Base-by-base conservation (phyloP, 2,888 invertebrate genomes). In the Drosophila neotestacea region DNA sequence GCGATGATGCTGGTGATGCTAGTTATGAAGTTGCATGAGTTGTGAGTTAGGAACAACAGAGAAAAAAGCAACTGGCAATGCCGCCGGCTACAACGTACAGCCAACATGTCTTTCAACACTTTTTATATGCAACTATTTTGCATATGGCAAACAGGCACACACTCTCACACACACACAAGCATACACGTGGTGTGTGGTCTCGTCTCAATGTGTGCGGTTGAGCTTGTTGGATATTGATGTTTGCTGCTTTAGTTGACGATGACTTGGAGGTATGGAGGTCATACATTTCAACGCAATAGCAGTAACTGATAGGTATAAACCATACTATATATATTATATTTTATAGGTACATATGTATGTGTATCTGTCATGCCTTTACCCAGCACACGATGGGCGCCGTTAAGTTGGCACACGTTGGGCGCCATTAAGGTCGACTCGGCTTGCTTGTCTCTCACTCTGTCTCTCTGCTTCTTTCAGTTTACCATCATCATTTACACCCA, bases 51-150 rank as follows among this genome's bases (percentile, higher is more conserved):
- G 22, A 16, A 51, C 51, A 51, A 52, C 54, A 65, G 56, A 55
- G 65, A 67, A 65, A 51, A 67, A 66, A 66, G 52, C 47, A 73
- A 69, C 65, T 70, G 59, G 54, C 69, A 78, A 50, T 88, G 73
- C 74, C 72, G 65, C 47, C 60, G 56, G 79, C 75, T 75, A 52
- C 51, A 69, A 62, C 78, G 56, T 69, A 36, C 54, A 54, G 59
- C 69, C 48, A 55, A 73, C 87, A 71, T 77, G 69, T 81, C 85
- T 79, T 77, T 73, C 79, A 66, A 75, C 88, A 81, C 85, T 88
- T 87, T 86, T 89, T 80, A 10, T 66, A 16, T 79, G 77, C 85
- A 85, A 85, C 88, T 88, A 85, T 85, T 85, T 85, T 85, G 88
- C 89, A 89, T 89, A 79, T 74, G 77, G 38, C 61, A 59, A 65